phyloP scores from a whole-genome alignment of 2,113 vertebrate genomes.

The Tetrax tetrax region DNA sequence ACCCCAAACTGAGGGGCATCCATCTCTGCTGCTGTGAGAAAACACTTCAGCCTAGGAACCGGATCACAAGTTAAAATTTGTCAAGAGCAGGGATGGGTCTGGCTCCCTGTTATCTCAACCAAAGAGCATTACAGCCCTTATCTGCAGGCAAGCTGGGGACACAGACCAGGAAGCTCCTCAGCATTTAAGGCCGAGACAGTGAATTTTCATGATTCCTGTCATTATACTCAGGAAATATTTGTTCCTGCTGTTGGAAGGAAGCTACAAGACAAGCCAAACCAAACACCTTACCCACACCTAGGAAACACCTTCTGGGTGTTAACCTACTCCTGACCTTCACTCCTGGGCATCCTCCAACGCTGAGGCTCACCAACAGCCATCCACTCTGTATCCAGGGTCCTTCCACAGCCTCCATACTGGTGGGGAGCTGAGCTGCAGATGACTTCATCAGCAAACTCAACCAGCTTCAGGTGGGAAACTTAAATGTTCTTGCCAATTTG shows the following conservation, averaged over 20 bases:
- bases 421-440: not conserved
- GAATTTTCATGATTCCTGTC: not conserved
- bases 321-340: not conserved
- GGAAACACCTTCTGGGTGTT: not conserved
- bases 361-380: not conserved
- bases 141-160: not conserved
- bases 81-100: not conserved
- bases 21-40: not conserved
- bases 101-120: not conserved
- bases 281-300: not conserved
- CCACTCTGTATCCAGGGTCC: accelerated
- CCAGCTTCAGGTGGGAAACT: not conserved
- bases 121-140: not conserved
- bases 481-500: not conserved
- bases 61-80: not conserved
- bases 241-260: not conserved
- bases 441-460: not conserved
- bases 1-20: accelerated
- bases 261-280: not conserved
- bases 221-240: not conserved
- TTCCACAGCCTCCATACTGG: not conserved
- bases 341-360: not conserved
- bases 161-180: not conserved
- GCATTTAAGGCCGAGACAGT: not conserved
- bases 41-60: not conserved